Conservation (phyloP, 1,140 invertebrate species). For the Octopus sinensis region DNA sequence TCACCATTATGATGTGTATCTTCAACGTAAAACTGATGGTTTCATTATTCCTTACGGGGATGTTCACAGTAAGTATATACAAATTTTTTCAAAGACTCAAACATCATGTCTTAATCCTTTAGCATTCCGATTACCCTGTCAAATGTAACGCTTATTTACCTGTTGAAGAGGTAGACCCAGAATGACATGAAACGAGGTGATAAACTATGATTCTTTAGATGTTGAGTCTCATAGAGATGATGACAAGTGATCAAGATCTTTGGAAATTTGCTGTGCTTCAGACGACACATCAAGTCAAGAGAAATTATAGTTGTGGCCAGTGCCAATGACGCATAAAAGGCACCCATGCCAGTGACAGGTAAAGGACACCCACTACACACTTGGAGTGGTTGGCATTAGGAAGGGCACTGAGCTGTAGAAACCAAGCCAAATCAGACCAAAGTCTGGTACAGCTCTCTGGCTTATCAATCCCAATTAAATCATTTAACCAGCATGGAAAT, state of each 20-base stretch:
- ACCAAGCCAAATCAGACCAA: too few species aligned
- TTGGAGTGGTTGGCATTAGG: too few species aligned
- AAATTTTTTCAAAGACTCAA: neutral
- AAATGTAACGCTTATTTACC: neutral
- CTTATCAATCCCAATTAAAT: too few species aligned
- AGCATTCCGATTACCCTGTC: neutral
- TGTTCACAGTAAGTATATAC: conserved; percentile 21
- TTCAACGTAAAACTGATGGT: conserved; percentile 20
- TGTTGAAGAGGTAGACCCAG: neutral
- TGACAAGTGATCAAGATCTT: neutral
- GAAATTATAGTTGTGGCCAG: too few species aligned
- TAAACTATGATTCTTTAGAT: neutral
- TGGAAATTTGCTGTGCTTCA: neutral
- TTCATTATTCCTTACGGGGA: conserved; percentile 25
- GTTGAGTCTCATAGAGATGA: neutral
- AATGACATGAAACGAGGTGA: neutral
- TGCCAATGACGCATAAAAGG: too few species aligned
- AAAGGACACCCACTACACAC: too few species aligned
- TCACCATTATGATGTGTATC: conserved; percentile 18
- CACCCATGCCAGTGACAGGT: too few species aligned
- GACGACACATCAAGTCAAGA: neutral
- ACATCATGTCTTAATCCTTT: neutral
- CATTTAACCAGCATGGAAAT: too few species aligned
- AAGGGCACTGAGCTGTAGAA: too few species aligned
- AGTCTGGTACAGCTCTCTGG: too few species aligned